Evolutionary conservation across 2,113 vertebrate genomes (phyloP).

Genomic region (Hystrix brachyura): DNA sequence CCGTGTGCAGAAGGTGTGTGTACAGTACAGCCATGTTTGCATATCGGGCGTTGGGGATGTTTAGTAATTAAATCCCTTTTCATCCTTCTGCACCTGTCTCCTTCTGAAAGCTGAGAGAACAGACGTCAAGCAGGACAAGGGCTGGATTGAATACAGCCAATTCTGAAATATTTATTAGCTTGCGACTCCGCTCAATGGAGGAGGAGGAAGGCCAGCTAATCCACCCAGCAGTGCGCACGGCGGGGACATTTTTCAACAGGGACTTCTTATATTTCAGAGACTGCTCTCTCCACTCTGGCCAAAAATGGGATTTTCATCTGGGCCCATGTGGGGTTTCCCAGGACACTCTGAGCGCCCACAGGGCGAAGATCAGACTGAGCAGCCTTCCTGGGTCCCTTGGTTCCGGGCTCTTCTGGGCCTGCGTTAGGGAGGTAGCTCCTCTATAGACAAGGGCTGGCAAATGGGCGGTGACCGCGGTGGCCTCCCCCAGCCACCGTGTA

Average conservation of each 20-base stretch:
- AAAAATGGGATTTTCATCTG: conserved; percentile 86
- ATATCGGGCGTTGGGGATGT: conserved; percentile 93
- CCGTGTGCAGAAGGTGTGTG: conserved; percentile 75
- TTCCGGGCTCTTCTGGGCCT: not conserved
- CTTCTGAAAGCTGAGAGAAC: conserved; percentile 95
- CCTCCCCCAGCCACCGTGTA: not conserved
- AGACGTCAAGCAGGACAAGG: conserved; percentile 94
- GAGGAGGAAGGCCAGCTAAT: conserved; percentile 93
- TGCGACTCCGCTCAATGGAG: conserved; percentile 92
- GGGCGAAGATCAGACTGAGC: not conserved
- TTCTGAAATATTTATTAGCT: conserved; percentile 99
- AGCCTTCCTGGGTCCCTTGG: not conserved
- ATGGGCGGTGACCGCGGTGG: accelerated
- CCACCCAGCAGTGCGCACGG: conserved; percentile 90
- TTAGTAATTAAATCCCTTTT: conserved; percentile 99
- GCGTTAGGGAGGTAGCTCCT: not conserved
- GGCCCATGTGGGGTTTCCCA: conserved; percentile 16
- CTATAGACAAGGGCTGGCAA: not conserved
- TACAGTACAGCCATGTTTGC: conserved; percentile 92
- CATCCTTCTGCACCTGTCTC: conserved; percentile 98
- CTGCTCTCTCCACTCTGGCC: conserved; percentile 82
- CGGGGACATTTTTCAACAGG: conserved; percentile 88
- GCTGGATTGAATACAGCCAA: conserved; percentile 95
- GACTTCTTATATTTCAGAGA: conserved; percentile 90
- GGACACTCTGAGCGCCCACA: not conserved